Percentiles rank a stretch among this genome's conserved stretches.
Conservation (phyloP, 2,113 vertebrate genomes). For the Cromileptes altivelis region DNA sequence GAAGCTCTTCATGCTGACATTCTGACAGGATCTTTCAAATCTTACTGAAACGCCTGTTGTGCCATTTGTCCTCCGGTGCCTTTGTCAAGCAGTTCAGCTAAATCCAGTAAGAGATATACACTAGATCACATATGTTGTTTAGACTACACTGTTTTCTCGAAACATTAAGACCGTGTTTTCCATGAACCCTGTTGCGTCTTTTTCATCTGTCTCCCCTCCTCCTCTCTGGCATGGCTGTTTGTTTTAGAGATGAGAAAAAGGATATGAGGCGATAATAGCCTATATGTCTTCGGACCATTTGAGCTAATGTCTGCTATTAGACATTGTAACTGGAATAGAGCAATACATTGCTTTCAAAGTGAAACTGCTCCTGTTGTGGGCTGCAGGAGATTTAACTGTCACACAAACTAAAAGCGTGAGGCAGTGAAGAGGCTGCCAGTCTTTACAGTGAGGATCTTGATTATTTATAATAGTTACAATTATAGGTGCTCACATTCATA, state of each 20-base stretch:
- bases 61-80: constrained; percentile 11
- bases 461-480: constrained; percentile 7
- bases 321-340: constrained; percentile 6
- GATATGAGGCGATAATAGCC: constrained; percentile 33
- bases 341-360: constrained; percentile 4
- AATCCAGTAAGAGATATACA: neutral
- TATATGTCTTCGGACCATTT: constrained; percentile 33
- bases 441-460: neutral
- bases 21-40: constrained; percentile 23
- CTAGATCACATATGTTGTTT: constrained; percentile 15
- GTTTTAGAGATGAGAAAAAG: constrained; percentile 21
- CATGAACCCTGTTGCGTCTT: constrained; percentile 4
- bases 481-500: constrained; percentile 14
- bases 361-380: neutral
- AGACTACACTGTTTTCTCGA: neutral
- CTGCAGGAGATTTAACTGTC: neutral
- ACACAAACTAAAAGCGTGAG: neutral
- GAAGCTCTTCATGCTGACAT: constrained; percentile 8
- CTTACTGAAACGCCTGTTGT: neutral
- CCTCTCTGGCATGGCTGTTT: constrained; percentile 21
- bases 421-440: neutral
- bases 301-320: constrained; percentile 22
- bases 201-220: constrained; percentile 1
- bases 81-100: constrained; percentile 12
- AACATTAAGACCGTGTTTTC: neutral